Percentiles rank a stretch among this genome's conserved stretches.
phyloP scores from a whole-genome alignment of 1,140 invertebrate species.

The Hyposmocoma kahamanoa region DNA sequence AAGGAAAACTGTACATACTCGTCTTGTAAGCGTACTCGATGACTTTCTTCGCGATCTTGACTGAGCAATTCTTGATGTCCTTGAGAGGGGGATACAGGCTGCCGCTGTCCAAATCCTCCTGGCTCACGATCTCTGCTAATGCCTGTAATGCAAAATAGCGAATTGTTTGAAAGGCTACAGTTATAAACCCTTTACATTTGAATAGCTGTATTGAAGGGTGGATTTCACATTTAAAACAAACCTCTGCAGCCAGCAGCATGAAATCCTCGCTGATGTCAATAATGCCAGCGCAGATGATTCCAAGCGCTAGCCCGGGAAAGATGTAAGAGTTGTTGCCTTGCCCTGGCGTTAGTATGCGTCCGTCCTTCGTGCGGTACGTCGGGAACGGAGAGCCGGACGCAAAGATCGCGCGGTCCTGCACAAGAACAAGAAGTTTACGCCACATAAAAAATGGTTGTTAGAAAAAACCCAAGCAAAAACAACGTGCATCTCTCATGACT shows the following conservation, averaged over 20 bases:
- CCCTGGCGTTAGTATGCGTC: slow-evolving; percentile 86
- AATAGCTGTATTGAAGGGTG: no score
- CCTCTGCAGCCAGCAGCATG: slow-evolving; percentile 91
- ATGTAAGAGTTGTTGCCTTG: slow-evolving; percentile 99
- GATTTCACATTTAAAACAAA: no score
- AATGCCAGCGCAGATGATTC: slow-evolving; percentile 87
- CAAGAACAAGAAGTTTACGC: no score
- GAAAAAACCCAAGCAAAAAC: no score
- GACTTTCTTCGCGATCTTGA: slow-evolving; percentile 89
- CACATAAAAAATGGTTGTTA: no score
- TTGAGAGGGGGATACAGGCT: slow-evolving; percentile 94
- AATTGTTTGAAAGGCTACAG: no score
- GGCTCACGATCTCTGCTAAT: slow-evolving; percentile 86
- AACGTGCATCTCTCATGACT: no score
- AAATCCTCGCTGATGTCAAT: slow-evolving; percentile 90
- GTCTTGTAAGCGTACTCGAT: slow-evolving; percentile 90
- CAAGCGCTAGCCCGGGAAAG: slow-evolving; percentile 95
- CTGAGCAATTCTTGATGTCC: slow-evolving; percentile 91
- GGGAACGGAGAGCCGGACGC: slow-evolving; percentile 95
- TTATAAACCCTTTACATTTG: no score
- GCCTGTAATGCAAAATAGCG: slow-evolving; percentile 66
- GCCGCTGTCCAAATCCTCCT: slow-evolving; percentile 88
- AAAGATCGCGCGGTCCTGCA: slow-evolving; percentile 88
- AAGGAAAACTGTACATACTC: no score
- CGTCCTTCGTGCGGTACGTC: slow-evolving; percentile 83